These are phyloP conservation scores for Pogonocherus hispidulus DNA, from an alignment of 2,888 invertebrate genomes.

Conservation along the genomic window DNA sequence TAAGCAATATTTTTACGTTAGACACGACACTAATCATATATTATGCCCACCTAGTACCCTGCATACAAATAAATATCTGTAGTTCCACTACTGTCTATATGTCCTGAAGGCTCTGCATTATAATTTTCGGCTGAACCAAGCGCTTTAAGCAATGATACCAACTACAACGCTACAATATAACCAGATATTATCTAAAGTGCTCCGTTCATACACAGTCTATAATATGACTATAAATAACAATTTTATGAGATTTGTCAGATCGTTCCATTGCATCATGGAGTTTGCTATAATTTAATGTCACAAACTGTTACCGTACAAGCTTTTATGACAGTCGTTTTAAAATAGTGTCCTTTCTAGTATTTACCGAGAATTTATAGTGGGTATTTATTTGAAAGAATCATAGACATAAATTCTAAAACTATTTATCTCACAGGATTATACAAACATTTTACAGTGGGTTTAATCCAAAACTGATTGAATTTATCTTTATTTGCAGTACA, in stretches of 20 bases:
- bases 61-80: too few relatives aligned
- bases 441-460: too few relatives aligned
- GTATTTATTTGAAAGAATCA: neutral
- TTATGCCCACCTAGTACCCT: too few relatives aligned
- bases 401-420: neutral
- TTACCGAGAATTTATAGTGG: slow-evolving; percentile 6
- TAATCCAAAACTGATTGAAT: too few relatives aligned
- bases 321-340: slow-evolving; percentile 15
- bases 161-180: slow-evolving; percentile 35
- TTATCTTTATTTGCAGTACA: too few relatives aligned
- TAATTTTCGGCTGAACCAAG: slow-evolving; percentile 22
- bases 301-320: slow-evolving; percentile 18
- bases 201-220: slow-evolving; percentile 41
- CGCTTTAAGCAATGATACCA: slow-evolving; percentile 34
- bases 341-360: neutral
- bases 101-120: neutral
- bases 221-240: slow-evolving; percentile 50
- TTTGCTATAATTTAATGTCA: slow-evolving; percentile 47
- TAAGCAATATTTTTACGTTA: too few relatives aligned
- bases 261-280: slow-evolving; percentile 44
- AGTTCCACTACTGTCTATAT: neutral
- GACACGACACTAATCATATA: too few relatives aligned
- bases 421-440: neutral
- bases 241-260: slow-evolving; percentile 51
- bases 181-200: slow-evolving; percentile 45